These are phyloP conservation scores for Aphrophora alni DNA, from an alignment of 2,888 invertebrate species.

Conservation along the genomic window DNA sequence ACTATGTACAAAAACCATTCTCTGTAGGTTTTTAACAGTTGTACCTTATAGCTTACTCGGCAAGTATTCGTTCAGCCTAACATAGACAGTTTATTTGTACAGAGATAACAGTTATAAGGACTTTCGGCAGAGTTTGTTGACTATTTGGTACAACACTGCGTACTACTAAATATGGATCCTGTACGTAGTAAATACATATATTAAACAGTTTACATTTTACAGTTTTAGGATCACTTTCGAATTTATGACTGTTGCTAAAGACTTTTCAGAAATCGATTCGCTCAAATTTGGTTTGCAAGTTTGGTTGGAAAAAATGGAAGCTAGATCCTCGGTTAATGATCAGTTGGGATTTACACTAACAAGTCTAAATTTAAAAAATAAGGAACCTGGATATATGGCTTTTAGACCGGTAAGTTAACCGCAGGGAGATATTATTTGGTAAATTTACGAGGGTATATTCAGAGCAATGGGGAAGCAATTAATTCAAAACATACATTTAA, in stretches of 20 bases:
- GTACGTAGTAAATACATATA: neutral
- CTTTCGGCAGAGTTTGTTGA: no score
- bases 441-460: slow-evolving; percentile 15
- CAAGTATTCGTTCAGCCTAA: no score
- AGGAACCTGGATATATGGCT: slow-evolving; percentile 11
- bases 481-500: neutral
- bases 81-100: no score
- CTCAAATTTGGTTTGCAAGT: neutral
- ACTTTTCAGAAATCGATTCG: neutral
- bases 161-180: no score
- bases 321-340: neutral
- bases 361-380: slow-evolving; percentile 17
- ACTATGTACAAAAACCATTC: no score
- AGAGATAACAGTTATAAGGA: no score
- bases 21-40: no score
- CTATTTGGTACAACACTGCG: no score
- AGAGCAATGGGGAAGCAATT: neutral
- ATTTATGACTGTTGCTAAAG: neutral
- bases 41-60: no score
- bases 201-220: neutral
- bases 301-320: neutral
- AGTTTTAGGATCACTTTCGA: slow-evolving; percentile 4
- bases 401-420: neutral
- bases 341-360: no score
- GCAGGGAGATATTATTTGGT: no score